A percentile compares a stretch with the other conserved stretches of the same genome.
phyloP scores from a whole-genome alignment of 2,888 invertebrate species.

The Bombyx huttoni region DNA sequence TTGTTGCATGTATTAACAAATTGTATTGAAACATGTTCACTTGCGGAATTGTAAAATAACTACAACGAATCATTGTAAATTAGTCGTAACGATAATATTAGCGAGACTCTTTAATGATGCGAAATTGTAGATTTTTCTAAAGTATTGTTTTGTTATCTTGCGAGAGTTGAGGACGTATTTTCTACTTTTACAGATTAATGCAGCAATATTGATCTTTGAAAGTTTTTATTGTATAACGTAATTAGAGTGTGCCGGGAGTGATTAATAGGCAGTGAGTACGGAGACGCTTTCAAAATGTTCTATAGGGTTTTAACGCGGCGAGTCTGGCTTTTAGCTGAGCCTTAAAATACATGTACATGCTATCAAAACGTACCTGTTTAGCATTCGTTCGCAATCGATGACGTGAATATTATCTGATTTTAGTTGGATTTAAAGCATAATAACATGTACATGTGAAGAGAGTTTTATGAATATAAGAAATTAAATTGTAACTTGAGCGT shows the following conservation, averaged over 20 bases:
- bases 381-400: neutral
- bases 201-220: neutral
- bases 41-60: neutral
- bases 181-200: neutral
- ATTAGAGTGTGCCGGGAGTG: constrained; percentile 18
- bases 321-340: constrained; percentile 29
- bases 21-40: neutral
- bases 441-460: constrained; percentile 17
- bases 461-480: constrained; percentile 17
- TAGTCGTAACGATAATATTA: neutral
- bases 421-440: constrained; percentile 12
- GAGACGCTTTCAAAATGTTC: constrained; percentile 18
- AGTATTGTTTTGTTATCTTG: neutral
- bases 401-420: neutral
- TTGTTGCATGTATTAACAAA: neutral
- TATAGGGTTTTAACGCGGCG: constrained; percentile 19
- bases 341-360: constrained; percentile 7
- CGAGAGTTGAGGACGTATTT: neutral
- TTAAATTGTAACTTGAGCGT: constrained; percentile 17
- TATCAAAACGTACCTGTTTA: neutral
- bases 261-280: constrained; percentile 18
- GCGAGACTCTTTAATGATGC: neutral
- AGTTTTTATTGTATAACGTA: neutral
- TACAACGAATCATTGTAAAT: neutral
- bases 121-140: neutral